Conservation (phyloP, 2,113 vertebrate species). For the Brienomyrus longianalis region DNA sequence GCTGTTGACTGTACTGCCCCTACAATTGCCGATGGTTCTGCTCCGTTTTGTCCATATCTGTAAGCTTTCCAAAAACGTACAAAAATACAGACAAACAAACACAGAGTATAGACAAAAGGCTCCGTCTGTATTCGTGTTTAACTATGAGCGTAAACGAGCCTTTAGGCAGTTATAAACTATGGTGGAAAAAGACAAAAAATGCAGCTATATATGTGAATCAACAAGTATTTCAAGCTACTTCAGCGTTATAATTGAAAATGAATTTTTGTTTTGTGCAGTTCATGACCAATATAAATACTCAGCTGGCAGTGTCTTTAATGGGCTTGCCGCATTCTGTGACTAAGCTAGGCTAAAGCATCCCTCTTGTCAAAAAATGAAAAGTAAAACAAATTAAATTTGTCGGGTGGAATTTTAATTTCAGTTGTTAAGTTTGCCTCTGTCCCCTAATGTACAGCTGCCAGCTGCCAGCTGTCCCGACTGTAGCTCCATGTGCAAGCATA, state of each 20-base stretch:
- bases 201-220: background rate
- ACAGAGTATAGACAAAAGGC: background rate
- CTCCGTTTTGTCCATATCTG: background rate
- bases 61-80: background rate
- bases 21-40: background rate
- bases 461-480: background rate
- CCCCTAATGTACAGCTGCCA: background rate
- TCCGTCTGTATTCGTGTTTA: background rate
- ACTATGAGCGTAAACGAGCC: background rate
- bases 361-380: background rate
- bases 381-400: background rate
- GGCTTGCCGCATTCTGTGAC: background rate
- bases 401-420: background rate
- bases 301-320: background rate
- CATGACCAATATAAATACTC: background rate
- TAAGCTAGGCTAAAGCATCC: background rate
- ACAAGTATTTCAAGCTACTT: background rate
- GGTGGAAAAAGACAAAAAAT: background rate
- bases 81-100: background rate
- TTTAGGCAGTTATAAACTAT: background rate
- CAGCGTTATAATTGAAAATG: background rate
- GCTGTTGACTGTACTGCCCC: background rate
- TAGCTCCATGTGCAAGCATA: background rate
- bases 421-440: background rate
- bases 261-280: background rate